Base-by-base conservation (phyloP, 2,888 invertebrate species). In the Spisula subtruncata region DNA sequence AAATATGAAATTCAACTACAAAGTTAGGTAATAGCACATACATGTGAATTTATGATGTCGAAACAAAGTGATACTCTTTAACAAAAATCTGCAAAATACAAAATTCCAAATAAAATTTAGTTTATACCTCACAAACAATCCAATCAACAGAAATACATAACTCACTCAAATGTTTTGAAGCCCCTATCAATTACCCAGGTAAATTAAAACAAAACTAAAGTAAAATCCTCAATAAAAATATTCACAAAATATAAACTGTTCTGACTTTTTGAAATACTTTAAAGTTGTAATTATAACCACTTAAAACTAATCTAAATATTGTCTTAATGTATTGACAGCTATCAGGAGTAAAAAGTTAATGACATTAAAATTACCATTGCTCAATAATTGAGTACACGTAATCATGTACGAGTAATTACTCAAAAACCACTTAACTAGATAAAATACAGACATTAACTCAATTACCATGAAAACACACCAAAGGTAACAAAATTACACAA, bases 321-420 rank as follows among this genome's bases (percentile, higher is more conserved):
- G 79, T 79, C 32, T 79, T 79, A 29, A 79, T 79, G 46, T 41
- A n/a, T n/a, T 29, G 71, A 71, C 20, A 20, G 79, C 35, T 79
- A 79, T 79, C 29, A 35, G 32, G 8, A 25, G 20, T 25, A 71
- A 79, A 79, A 79, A 12, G 60, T 66, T n/a, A 66, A 66, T 66
- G 60, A 25, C 60, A 25, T 25, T 25, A 79, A 32, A 46, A 79
- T 79, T 79, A 46, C 79, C 35, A 79, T 32, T 35, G 35, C 46
- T 79, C 25, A 79, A 81, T 8, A 81, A 48, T 25, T 48, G 51
- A 81, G 51, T n/a, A 25, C n/a, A 81, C n/a, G 16, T 35, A 46
- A 81, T 81, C 48, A 81, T 1, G 12, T 80, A 41, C 10, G 46
- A 80, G 46, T 35, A 46, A 81, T 81, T 35, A 25, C 60, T 66